Evolutionary conservation across 2,888 invertebrate species (phyloP).

Genomic region (Dasypogon diadema): DNA sequence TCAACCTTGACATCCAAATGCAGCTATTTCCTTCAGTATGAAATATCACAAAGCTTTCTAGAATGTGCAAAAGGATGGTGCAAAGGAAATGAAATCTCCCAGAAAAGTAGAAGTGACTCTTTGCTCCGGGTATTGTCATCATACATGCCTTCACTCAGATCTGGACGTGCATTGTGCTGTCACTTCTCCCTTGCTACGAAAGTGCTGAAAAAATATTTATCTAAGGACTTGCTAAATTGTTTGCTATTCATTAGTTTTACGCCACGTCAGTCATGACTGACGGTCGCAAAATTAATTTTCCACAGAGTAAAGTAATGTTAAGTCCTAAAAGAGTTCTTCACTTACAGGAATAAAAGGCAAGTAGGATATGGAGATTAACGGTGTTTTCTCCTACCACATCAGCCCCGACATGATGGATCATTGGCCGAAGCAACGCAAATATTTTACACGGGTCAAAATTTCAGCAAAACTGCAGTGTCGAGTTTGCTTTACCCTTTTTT

Average conservation of each 20-base stretch:
- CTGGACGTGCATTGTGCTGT: too few species aligned
- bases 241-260: conserved; percentile 38
- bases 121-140: too few species aligned
- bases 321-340: neutral
- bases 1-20: too few species aligned
- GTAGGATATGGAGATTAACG: neutral
- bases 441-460: conserved; percentile 40
- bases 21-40: too few species aligned
- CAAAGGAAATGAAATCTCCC: too few species aligned
- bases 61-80: too few species aligned
- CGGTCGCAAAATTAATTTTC: conserved; percentile 27
- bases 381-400: neutral
- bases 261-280: conserved; percentile 9
- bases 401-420: neutral
- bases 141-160: too few species aligned
- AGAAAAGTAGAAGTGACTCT: too few species aligned
- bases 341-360: neutral
- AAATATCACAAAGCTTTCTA: too few species aligned
- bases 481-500: conserved; percentile 1
- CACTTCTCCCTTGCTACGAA: too few species aligned
- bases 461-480: conserved; percentile 7
- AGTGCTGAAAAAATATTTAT: too few species aligned
- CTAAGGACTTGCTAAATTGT: too few species aligned
- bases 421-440: neutral
- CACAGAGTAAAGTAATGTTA: neutral